These are phyloP conservation scores for Dufourea novaeangliae DNA, from an alignment of 1,140 invertebrate genomes.

Conservation along the genomic window DNA sequence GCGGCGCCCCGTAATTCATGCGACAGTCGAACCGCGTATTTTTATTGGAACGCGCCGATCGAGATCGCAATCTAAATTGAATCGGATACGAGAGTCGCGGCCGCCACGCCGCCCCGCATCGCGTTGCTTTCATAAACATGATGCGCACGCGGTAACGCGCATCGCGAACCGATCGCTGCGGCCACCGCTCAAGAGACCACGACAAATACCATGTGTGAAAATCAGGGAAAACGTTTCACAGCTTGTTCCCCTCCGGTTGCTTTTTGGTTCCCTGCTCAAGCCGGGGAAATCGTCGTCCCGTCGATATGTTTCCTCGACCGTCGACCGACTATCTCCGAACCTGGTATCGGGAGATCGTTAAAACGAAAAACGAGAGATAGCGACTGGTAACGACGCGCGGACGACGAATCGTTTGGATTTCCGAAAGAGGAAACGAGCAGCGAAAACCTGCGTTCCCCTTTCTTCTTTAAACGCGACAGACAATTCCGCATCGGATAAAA, in stretches of 20 bases:
- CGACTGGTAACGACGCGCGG: slow-evolving; percentile 31
- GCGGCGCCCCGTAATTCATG: slow-evolving; percentile 42
- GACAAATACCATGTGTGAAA: too few relatives aligned
- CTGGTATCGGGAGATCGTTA: slow-evolving; percentile 25
- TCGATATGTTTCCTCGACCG: too few relatives aligned
- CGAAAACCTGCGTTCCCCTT: slow-evolving; percentile 41
- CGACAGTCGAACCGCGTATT: slow-evolving; percentile 57
- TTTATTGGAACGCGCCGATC: slow-evolving; percentile 71
- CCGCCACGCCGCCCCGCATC: too few relatives aligned
- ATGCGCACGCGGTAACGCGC: not conserved
- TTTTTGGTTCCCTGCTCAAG: too few relatives aligned
- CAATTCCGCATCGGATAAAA: slow-evolving; percentile 75
- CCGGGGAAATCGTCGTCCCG: not conserved
- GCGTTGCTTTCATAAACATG: slow-evolving; percentile 33
- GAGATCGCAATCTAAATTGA: slow-evolving; percentile 73
- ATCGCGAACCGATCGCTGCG: not conserved
- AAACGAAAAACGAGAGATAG: slow-evolving; percentile 35
- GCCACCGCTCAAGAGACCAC: too few relatives aligned
- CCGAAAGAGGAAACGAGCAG: slow-evolving; percentile 39
- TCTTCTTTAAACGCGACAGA: slow-evolving; percentile 63
- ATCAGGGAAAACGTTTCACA: too few relatives aligned
- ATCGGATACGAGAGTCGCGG: slow-evolving; percentile 40
- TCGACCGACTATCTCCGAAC: not conserved
- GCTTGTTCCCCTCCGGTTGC: too few relatives aligned
- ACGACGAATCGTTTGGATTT: slow-evolving; percentile 14